Percentiles rank a stretch among this genome's conserved stretches.
Evolutionary conservation across 2,888 invertebrate genomes (phyloP).

Genomic region (Octodonta nipae): DNA sequence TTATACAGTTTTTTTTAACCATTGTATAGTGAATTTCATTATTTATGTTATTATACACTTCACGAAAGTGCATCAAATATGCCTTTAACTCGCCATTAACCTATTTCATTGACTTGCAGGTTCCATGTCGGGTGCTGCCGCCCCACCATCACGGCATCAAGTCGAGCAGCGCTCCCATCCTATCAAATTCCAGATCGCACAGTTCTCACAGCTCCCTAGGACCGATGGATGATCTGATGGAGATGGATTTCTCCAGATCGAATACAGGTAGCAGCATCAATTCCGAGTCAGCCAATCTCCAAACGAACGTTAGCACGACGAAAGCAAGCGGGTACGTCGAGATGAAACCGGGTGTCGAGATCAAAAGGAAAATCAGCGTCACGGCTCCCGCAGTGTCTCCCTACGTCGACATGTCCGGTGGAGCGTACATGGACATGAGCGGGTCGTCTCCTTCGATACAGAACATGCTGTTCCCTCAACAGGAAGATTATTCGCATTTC

Average conservation of each 20-base stretch:
- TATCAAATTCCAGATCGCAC: conserved; percentile 39
- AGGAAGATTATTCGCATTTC: conserved; percentile 10
- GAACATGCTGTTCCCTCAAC: conserved; percentile 3
- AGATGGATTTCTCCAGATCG: conserved; percentile 54
- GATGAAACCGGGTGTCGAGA: conserved; percentile 33
- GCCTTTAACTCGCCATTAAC: too few species aligned
- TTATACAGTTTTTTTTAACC: too few species aligned
- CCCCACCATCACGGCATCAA: conserved; percentile 35
- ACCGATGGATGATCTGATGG: conserved; percentile 66
- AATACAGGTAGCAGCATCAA: conserved; percentile 26
- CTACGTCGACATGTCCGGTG: conserved; percentile 39
- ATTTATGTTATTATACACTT: too few species aligned
- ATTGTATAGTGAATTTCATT: too few species aligned
- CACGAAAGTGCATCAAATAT: too few species aligned
- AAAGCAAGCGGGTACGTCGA: conserved; percentile 32
- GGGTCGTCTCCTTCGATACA: conserved; percentile 12
- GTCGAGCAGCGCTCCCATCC: conserved; percentile 55
- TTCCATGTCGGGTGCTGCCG: conserved; percentile 24
- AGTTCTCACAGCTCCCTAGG: conserved; percentile 41
- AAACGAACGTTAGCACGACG: conserved; percentile 6
- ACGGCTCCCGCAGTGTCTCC: conserved; percentile 30
- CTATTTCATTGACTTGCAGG: too few species aligned
- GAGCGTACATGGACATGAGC: conserved; percentile 20
- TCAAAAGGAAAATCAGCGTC: conserved; percentile 13
- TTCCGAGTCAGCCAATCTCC: conserved; percentile 17